Evolutionary conservation across 2,113 vertebrate species (phyloP).

Genomic region (Lepidiolamprologus cunningtoni): DNA sequence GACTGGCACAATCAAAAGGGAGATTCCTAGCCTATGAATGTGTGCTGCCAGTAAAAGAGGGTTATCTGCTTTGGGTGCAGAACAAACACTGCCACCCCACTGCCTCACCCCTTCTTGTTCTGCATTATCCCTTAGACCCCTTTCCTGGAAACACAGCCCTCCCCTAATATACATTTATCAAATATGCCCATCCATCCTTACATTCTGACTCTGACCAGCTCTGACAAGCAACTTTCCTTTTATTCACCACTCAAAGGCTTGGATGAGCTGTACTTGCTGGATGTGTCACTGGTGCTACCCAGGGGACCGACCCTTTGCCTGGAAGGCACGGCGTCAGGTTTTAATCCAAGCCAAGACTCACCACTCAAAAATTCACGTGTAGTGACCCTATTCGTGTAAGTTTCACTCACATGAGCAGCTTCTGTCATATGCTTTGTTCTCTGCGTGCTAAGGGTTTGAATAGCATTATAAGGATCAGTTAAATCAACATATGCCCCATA

Average conservation of each 20-base stretch:
- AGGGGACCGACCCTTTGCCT: not conserved
- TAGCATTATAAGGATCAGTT: not conserved
- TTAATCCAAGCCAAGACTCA: constrained; percentile 3
- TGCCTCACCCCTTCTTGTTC: not conserved
- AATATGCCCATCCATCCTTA: not conserved
- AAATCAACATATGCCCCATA: not conserved
- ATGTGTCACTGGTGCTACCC: constrained; percentile 15
- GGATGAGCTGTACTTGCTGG: constrained; percentile 16
- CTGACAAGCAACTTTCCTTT: constrained; percentile 9
- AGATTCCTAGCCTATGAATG: constrained; percentile 9
- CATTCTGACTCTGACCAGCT: not conserved
- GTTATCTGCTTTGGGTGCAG: not conserved
- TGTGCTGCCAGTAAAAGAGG: not conserved
- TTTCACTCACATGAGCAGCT: not conserved
- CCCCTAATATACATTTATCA: not conserved
- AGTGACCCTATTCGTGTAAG: not conserved
- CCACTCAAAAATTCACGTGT: not conserved
- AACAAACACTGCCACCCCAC: not conserved
- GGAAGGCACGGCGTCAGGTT: constrained; percentile 22
- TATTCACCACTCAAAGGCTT: constrained; percentile 6
- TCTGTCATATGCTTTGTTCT: not conserved
- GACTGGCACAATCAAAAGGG: not conserved
- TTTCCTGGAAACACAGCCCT: constrained; percentile 22
- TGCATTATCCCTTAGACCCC: constrained; percentile 1
- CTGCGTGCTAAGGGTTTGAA: not conserved